These are phyloP conservation scores for Piaya cayana DNA, from an alignment of 2,113 vertebrate genomes.

Conservation along the genomic window DNA sequence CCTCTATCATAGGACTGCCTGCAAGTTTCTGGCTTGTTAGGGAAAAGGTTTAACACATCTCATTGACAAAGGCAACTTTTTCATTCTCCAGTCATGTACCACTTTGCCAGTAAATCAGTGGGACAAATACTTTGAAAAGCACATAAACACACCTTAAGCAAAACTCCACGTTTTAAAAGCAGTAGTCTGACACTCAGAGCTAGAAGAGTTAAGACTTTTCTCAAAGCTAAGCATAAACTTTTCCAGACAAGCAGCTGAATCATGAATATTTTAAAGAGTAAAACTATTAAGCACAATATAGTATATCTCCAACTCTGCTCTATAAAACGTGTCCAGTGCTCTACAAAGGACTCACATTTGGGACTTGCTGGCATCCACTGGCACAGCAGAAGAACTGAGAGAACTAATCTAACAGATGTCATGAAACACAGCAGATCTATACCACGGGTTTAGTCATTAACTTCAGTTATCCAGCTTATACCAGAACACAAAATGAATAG, in stretches of 20 bases:
- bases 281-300: slow-evolving; percentile 26
- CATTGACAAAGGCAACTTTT: not conserved
- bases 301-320: not conserved
- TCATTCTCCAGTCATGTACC: not conserved
- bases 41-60: not conserved
- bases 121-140: not conserved
- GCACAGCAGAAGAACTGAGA: not conserved
- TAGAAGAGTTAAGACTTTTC: not conserved
- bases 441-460: not conserved
- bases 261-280: slow-evolving; percentile 16
- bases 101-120: not conserved
- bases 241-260: slow-evolving; percentile 22
- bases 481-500: not conserved
- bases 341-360: not conserved
- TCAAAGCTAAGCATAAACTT: not conserved
- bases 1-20: not conserved
- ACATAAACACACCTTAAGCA: not conserved
- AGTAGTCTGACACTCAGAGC: not conserved
- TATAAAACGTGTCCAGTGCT: not conserved
- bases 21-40: not conserved
- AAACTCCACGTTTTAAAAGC: not conserved
- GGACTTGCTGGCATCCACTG: slow-evolving; percentile 12
- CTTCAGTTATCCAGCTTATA: not conserved
- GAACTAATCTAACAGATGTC: slow-evolving; percentile 14
- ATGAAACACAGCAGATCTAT: slow-evolving; percentile 10